Evolutionary conservation across 2,888 invertebrate species (phyloP).

Genomic region (Thysanoteuthis rhombus): DNA sequence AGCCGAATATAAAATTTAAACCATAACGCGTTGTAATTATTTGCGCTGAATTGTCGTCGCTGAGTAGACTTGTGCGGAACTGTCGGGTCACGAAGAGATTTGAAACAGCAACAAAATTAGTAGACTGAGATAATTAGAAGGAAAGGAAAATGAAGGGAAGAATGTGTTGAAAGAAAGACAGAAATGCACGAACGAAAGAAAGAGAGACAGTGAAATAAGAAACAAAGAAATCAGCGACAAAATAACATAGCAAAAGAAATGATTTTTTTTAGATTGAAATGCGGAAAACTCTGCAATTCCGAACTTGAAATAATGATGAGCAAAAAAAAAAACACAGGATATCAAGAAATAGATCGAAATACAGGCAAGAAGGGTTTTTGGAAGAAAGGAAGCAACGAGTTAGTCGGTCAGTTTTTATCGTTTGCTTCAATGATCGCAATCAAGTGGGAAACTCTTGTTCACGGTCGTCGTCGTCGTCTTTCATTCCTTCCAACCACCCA

Average conservation of each 20-base stretch:
- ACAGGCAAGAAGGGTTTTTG: not conserved
- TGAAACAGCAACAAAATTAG: not conserved
- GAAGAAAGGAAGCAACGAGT: not conserved
- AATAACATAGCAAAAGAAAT: not conserved
- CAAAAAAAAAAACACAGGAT: not conserved
- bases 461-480: no score
- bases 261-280: not conserved
- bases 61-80: no score
- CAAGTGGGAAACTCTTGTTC: conserved; percentile 12
- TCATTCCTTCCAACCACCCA: not conserved
- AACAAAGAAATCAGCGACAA: not conserved
- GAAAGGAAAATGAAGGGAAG: not conserved
- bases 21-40: no score
- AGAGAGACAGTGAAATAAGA: not conserved
- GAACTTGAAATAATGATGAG: not conserved
- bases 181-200: not conserved
- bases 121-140: not conserved
- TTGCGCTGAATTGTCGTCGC: no score
- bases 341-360: not conserved
- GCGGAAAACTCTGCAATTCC: not conserved
- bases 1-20: no score
- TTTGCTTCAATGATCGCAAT: not conserved
- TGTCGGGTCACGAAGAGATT: no score
- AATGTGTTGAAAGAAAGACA: not conserved
- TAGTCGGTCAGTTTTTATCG: not conserved